phyloP scores from a whole-genome alignment of 2,113 vertebrate species.

The Dicrurus megarhynchus region DNA sequence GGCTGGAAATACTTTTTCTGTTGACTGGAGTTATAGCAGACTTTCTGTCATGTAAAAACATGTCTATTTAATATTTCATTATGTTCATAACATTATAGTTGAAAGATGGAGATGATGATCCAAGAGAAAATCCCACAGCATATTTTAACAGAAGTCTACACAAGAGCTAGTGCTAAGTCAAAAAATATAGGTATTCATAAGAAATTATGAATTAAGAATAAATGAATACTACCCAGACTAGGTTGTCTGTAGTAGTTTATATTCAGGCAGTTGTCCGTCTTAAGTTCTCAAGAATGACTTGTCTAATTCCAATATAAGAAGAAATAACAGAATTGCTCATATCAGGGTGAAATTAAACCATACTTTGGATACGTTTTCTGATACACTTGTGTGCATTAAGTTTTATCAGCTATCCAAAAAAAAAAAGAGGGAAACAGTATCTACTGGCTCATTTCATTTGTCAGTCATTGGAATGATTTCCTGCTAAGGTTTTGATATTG shows the following conservation, averaged over 20 bases:
- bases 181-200: not conserved
- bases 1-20: not conserved
- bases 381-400: not conserved
- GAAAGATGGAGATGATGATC: not conserved
- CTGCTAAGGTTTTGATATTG: constrained; percentile 8
- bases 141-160: not conserved
- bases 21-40: not conserved
- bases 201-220: not conserved
- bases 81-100: not conserved
- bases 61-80: not conserved
- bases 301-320: not conserved
- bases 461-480: constrained; percentile 15
- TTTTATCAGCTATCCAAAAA: not conserved
- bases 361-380: not conserved
- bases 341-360: not conserved
- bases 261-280: not conserved
- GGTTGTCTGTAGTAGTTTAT: not conserved
- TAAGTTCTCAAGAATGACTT: not conserved
- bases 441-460: not conserved
- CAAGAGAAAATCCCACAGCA: fast-evolving
- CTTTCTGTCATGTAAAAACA: not conserved
- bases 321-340: not conserved
- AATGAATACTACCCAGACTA: not conserved
- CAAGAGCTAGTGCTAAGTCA: not conserved
- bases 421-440: not conserved